A percentile compares a stretch with the other conserved stretches of the same genome.
phyloP scores from a whole-genome alignment of 2,113 vertebrate genomes.

The Naja naja region DNA sequence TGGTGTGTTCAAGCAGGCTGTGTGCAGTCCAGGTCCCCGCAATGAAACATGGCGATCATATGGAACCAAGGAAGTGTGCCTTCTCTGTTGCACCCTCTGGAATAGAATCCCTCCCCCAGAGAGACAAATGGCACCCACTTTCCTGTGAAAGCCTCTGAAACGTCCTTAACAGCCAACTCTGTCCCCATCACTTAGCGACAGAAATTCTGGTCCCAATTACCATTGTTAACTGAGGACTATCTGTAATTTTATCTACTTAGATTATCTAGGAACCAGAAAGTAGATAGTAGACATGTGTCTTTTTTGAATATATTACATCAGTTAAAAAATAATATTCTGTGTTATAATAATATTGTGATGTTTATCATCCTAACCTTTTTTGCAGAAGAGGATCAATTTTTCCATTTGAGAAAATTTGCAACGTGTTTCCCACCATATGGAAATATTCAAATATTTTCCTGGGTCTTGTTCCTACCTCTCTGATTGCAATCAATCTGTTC shows the following conservation, averaged over 20 bases:
- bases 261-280: not conserved
- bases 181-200: not conserved
- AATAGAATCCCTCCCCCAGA: not conserved
- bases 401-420: not conserved
- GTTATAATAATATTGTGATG: not conserved
- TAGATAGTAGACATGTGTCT: not conserved
- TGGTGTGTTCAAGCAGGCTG: not conserved
- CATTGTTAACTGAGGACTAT: not conserved
- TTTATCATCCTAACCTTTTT: not conserved
- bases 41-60: not conserved
- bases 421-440: not conserved
- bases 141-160: not conserved
- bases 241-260: not conserved
- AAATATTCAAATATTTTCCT: not conserved
- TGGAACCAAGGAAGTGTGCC: not conserved
- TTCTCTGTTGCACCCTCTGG: not conserved
- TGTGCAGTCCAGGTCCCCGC: not conserved
- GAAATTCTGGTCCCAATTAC: not conserved
- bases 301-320: not conserved
- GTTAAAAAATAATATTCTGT: not conserved
- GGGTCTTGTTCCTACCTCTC: not conserved
- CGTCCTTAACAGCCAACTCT: not conserved
- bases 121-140: not conserved
- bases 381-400: not conserved
- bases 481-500: not conserved